Evolutionary conservation across 2,888 invertebrate genomes (phyloP), one percentile per base, ranked within the genome.

Genomic region (Nephrotoma appendiculata): DNA sequence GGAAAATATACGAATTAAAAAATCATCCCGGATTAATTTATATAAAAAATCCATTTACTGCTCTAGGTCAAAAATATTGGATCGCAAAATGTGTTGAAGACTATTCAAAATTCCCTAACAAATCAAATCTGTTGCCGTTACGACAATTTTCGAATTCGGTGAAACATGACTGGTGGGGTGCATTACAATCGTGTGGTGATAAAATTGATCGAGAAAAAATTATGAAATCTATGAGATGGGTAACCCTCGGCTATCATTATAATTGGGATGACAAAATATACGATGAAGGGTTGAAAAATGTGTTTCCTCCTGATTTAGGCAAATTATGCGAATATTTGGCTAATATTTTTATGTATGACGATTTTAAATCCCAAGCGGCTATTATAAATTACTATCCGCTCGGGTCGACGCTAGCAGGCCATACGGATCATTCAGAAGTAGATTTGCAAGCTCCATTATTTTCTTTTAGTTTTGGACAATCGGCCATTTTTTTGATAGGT

Each of bases 261-360:
- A 95, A 99, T 91, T 99, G 99, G 99, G 95, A 98, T 89, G 96
- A 97, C 86, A 99, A 99, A 93, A 95, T 95, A 11, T 97, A 97
- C 90, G 93, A 92, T 87, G 96, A 97, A 91, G 91, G 93, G 5
- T 93, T 93, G 87, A 94, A 93, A 90, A 92, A 94, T 86, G 89
- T 91, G 9, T 96, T 98, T 91, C 98, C 98, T 0, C 88, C 89
- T 12, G 97, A 98, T 89, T 92, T 98, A 87, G 92, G 92, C 1
- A 91, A 92, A 42, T 90, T 98, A 87, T 94, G 95, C 86, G 92
- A 93, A 89, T 93, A 94, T 87, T 92, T 98, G 87, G 94, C 95
- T 0, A 88, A 90, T 48, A 91, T 91, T 41, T 90, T 96, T 41
- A 94, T 94, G 2, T 94, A 93, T 89, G 87, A 89, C 0, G 90